Conservation (phyloP, 2,113 vertebrate genomes). For the Gallinago paraguaiae region DNA sequence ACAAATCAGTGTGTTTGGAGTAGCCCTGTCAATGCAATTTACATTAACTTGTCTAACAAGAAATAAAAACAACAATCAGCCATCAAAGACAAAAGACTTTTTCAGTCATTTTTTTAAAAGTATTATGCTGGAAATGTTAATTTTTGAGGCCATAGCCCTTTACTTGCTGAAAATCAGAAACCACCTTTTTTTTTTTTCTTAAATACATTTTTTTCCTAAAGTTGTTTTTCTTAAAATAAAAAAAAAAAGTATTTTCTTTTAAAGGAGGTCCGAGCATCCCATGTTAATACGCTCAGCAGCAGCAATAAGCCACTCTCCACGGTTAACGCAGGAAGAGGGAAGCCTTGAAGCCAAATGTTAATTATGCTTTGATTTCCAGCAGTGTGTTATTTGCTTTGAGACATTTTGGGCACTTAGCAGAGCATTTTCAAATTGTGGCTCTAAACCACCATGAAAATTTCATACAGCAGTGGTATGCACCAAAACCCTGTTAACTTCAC, state of each 20-base stretch:
- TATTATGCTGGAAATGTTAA: conserved; percentile 7
- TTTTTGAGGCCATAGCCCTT: conserved; percentile 1
- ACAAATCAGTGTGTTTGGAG: conserved; percentile 62
- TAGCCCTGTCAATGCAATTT: conserved; percentile 65
- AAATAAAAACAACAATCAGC: conserved; percentile 67
- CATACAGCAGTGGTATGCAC: background rate
- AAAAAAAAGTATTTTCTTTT: background rate
- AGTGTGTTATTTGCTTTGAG: conserved; percentile 5
- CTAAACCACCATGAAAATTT: conserved; percentile 26
- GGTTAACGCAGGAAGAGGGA: background rate
- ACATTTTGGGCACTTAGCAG: conserved; percentile 33
- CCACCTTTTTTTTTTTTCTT: background rate
- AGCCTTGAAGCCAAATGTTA: background rate
- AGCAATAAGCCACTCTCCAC: background rate
- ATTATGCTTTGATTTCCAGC: conserved; percentile 45
- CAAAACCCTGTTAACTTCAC: background rate
- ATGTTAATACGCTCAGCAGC: background rate
- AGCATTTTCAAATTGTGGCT: conserved; percentile 7
- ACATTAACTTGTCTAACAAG: conserved; percentile 65
- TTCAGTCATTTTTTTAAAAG: background rate
- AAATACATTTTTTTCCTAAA: background rate
- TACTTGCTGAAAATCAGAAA: conserved; percentile 40
- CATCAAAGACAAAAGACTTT: conserved; percentile 51
- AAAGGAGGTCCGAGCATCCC: background rate
- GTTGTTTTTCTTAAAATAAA: background rate